Evolutionary conservation across 2,888 invertebrate genomes (phyloP), one percentile per base, ranked within the genome.

Genomic region (Cryptocephalus primarius): DNA sequence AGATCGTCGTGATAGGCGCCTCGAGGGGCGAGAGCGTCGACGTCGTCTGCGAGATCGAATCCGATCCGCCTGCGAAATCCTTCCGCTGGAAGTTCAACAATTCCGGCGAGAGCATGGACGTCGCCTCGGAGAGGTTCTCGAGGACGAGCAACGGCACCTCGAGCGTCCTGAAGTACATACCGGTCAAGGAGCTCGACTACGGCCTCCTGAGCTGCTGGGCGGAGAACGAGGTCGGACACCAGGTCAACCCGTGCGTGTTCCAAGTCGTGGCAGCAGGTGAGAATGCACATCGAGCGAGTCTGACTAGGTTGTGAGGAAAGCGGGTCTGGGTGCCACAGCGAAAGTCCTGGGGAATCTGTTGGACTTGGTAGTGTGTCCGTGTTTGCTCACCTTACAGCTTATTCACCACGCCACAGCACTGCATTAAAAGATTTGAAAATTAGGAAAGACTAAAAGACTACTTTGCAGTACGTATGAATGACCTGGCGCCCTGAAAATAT

Each of bases 61-160:
- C 92, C 9, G 90, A 92, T 75, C 92, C 92, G 31, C 88, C 89
- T 43, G 90, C 88, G 47, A 85, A 86, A 59, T 83, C 81, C 64
- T 93, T 92, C 75, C 83, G 87, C 59, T 92, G 92, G 92, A 90
- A 91, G 75, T 91, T 92, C 75, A 92, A 92, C 77, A 90, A 90
- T 74, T 89, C 89, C 9, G 90, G 91, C 4, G 90, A 90, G 72
- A 88, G 88, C 42, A 72, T 88, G 53, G 88, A 90, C 71, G 85
- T 89, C 48, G 83, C 83, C 43, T 79, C 85, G 40, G 86, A 85
- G 66, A 73, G 85, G 50, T 88, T 83, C 73, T 69, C 74, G 48
- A 80, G 83, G 59, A 82, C 82, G 55, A 70, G 70, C 50, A 87
- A 87, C 68, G 88, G 88, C 55, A 83, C 83, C 57, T 77, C 82